Percentiles rank a stretch among this genome's conserved stretches.
phyloP scores from a whole-genome alignment of 2,113 vertebrate species.

The Martes martes region DNA sequence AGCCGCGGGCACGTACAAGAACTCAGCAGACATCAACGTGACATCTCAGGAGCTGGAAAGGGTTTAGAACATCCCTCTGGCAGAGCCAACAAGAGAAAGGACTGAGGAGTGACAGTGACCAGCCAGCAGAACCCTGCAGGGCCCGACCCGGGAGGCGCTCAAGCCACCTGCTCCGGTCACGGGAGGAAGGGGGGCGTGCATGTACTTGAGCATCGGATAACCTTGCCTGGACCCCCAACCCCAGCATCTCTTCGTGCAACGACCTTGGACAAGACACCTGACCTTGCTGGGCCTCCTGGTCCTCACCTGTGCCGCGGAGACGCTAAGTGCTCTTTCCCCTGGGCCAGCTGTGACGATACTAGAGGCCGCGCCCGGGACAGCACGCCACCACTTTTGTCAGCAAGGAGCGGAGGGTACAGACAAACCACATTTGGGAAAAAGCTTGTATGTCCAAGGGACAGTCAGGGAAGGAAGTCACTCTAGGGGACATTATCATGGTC shows the following conservation, averaged over 20 bases:
- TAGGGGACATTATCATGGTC: background rate
- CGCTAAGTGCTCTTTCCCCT: background rate
- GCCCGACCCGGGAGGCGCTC: fast-evolving
- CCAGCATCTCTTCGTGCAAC: background rate
- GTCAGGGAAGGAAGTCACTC: background rate
- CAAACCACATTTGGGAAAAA: no score
- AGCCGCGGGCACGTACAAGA: background rate
- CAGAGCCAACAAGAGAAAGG: background rate
- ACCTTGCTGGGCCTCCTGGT: background rate
- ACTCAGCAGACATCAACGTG: background rate
- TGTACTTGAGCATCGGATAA: background rate
- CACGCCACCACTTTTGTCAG: background rate
- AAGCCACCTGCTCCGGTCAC: fast-evolving
- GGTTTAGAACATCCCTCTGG: no score
- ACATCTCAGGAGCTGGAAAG: background rate
- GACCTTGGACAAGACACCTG: background rate
- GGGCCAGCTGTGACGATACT: no score
- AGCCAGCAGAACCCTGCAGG: fast-evolving
- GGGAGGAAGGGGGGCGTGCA: background rate
- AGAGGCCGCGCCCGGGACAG: no score
- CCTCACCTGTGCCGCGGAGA: background rate
- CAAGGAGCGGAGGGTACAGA: background rate
- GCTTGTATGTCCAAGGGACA: background rate
- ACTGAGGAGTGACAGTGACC: background rate
- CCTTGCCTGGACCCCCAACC: background rate